These are phyloP conservation scores for Sorex maritimensis DNA, from an alignment of 2,797 vertebrate species.

Conservation along the genomic window DNA sequence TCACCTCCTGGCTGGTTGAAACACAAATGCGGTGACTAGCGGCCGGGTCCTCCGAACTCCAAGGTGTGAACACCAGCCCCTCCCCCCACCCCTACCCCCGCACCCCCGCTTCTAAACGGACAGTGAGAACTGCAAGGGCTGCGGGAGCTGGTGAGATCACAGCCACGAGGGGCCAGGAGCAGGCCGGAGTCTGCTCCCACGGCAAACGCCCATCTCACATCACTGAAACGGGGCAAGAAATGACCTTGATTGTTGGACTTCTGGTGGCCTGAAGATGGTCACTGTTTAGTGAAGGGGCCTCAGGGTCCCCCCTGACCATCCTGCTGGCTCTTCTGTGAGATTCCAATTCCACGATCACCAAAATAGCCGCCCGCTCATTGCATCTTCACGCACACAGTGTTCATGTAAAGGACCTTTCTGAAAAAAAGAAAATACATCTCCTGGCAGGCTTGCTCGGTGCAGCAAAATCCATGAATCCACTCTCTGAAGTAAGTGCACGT, in stretches of 20 bases:
- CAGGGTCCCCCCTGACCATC: no score
- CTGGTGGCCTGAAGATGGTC: not conserved
- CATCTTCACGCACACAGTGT: not conserved
- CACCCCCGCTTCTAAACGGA: not conserved
- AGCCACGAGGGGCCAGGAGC: not conserved
- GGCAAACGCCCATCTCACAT: not conserved
- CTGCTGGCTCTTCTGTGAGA: not conserved
- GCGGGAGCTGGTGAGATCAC: not conserved
- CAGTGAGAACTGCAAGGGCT: accelerated
- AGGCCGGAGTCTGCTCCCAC: accelerated
- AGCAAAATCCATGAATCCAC: not conserved
- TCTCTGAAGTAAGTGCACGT: not conserved
- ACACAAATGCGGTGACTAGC: not conserved
- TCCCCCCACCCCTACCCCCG: no score
- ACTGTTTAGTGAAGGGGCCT: not conserved
- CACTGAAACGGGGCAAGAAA: not conserved
- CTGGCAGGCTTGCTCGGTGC: not conserved
- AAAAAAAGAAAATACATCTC: not conserved
- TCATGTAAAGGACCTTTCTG: not conserved
- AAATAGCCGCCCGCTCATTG: not conserved
- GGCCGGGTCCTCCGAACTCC: not conserved
- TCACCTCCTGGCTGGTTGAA: not conserved
- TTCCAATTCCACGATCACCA: not conserved
- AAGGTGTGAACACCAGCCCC: no score
- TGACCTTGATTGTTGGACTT: not conserved